A percentile compares a stretch with the other conserved stretches of the same genome.
Conservation (phyloP, 2,888 invertebrate species). For the Agrilus mali region DNA sequence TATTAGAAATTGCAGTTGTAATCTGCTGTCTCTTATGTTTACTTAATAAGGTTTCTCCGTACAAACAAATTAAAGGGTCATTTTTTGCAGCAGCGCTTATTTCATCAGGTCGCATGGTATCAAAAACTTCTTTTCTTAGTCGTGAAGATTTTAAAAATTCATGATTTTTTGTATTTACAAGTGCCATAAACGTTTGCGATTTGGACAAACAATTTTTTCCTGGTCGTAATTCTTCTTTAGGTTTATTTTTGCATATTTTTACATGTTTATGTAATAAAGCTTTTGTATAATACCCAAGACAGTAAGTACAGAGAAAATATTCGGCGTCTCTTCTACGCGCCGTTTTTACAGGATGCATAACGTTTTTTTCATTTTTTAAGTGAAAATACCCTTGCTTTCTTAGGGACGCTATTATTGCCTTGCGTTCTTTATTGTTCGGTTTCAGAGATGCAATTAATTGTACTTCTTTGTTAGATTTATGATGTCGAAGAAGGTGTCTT, state of each 20-base stretch:
- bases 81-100: constrained; percentile 7
- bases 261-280: constrained; percentile 8
- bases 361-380: constrained; percentile 7
- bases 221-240: background rate
- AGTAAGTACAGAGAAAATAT: constrained; percentile 7
- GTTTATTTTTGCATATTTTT: constrained; percentile 10
- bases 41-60: constrained; percentile 8
- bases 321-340: constrained; percentile 4
- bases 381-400: constrained; percentile 11
- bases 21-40: constrained; percentile 13
- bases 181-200: constrained; percentile 11
- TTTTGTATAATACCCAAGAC: constrained; percentile 10
- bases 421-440: constrained; percentile 8
- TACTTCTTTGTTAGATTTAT: constrained; percentile 6
- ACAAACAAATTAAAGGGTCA: constrained; percentile 11
- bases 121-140: constrained; percentile 9
- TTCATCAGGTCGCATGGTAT: constrained; percentile 10
- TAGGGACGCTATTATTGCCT: constrained; percentile 6
- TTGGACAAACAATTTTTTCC: constrained; percentile 6
- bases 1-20: constrained; percentile 9
- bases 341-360: constrained; percentile 7
- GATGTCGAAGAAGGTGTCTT: constrained; percentile 6
- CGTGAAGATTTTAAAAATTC: constrained; percentile 8
- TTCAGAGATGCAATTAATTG: constrained; percentile 3
- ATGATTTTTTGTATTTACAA: constrained; percentile 4